A percentile compares a stretch with the other conserved stretches of the same genome.
phyloP scores from a whole-genome alignment of 2,888 invertebrate species.

The Acronicta alni region DNA sequence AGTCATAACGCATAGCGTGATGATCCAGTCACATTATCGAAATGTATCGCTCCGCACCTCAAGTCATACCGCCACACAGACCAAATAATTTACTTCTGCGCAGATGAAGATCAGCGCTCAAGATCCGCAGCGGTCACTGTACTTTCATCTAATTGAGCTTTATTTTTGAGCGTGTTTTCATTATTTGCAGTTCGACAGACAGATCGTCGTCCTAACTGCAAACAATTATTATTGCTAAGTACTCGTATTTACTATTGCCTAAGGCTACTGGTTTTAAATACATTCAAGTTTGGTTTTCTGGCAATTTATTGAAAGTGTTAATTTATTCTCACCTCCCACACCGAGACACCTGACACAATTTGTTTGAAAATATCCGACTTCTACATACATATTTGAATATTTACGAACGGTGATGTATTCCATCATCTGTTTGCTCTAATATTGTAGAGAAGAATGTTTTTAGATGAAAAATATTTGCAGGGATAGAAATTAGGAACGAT shows the following conservation, averaged over 20 bases:
- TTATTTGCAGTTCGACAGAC: too few species aligned
- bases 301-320: slow-evolving; percentile 28
- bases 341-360: slow-evolving; percentile 12
- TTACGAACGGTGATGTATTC: too few species aligned
- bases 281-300: slow-evolving; percentile 28
- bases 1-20: too few species aligned
- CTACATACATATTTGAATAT: slow-evolving; percentile 39
- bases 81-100: too few species aligned
- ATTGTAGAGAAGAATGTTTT: slow-evolving; percentile 39
- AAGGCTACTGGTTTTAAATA: slow-evolving; percentile 29
- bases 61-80: too few species aligned
- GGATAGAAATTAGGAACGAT: too few species aligned
- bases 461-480: too few species aligned
- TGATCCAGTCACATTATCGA: too few species aligned
- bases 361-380: slow-evolving; percentile 37
- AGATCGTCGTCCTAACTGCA: background rate
- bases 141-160: too few species aligned
- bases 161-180: background rate
- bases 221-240: slow-evolving; percentile 8
- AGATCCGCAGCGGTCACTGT: too few species aligned
- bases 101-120: too few species aligned
- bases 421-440: slow-evolving; percentile 44
- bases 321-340: slow-evolving; percentile 42
- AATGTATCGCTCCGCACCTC: too few species aligned
- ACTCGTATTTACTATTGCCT: slow-evolving; percentile 34